phyloP scores from a whole-genome alignment of 2,113 vertebrate species.

The Crotalus viridis region DNA sequence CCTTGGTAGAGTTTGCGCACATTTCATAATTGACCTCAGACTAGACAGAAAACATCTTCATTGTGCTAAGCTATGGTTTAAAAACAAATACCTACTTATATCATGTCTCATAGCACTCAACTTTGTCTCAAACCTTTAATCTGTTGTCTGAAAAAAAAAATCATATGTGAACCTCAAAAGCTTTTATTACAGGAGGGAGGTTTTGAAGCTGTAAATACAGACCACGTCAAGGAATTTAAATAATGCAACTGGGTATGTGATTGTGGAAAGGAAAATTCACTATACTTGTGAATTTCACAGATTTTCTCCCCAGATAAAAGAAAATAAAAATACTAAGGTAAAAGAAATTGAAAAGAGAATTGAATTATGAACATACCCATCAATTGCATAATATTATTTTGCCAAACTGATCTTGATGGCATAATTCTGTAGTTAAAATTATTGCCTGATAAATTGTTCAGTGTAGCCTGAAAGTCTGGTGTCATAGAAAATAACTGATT shows the following conservation, averaged over 20 bases:
- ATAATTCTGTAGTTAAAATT: background rate
- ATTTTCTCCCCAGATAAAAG: background rate
- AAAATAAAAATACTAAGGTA: background rate
- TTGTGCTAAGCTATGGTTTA: background rate
- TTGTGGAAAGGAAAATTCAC: background rate
- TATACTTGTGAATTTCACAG: background rate
- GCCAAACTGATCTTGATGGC: background rate
- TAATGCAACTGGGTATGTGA: background rate
- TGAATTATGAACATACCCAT: background rate
- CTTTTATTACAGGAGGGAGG: conserved; percentile 18
- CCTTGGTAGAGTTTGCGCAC: background rate
- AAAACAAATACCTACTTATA: conserved; percentile 48
- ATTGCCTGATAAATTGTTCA: background rate
- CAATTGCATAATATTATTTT: background rate
- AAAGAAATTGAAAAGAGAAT: background rate
- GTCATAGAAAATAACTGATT: background rate
- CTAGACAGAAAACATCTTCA: conserved; percentile 35
- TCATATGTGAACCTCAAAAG: conserved; percentile 31
- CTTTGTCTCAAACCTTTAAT: conserved; percentile 44
- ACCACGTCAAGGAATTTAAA: conserved; percentile 16
- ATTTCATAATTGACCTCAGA: conserved; percentile 40
- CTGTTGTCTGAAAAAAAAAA: conserved; percentile 40
- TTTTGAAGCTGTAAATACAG: conserved; percentile 37
- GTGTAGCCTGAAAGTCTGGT: background rate
- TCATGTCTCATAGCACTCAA: conserved; percentile 48